Percentiles rank a stretch among this genome's conserved stretches.
phyloP scores from a whole-genome alignment of 2,888 invertebrate species.

The Adelognathus sp. region DNA sequence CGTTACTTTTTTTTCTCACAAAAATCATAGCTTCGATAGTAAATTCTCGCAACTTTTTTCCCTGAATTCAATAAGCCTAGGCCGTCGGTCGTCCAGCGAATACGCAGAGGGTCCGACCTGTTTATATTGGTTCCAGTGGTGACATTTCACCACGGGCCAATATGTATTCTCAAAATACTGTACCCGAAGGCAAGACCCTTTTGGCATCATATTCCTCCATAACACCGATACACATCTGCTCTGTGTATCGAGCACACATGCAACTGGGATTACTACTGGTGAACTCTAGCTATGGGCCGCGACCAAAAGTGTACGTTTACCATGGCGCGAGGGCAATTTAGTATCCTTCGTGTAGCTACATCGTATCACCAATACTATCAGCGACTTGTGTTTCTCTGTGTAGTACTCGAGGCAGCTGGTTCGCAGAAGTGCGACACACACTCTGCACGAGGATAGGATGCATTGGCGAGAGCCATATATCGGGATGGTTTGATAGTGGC shows the following conservation, averaged over 20 bases:
- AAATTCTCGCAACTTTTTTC: not conserved
- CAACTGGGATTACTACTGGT: not conserved
- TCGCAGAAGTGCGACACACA: constrained; percentile 11
- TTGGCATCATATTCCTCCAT: constrained; percentile 1
- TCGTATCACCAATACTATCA: constrained; percentile 1
- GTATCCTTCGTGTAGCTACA: constrained; percentile 33
- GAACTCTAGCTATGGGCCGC: not conserved
- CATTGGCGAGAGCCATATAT: constrained; percentile 26
- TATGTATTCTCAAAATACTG: constrained; percentile 61
- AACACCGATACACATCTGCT: not conserved
- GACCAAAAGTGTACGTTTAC: not conserved
- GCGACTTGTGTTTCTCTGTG: constrained; percentile 6
- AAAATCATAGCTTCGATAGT: not conserved
- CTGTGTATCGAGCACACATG: not conserved
- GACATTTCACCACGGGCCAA: not conserved
- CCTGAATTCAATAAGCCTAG: not conserved
- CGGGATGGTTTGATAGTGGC: constrained; percentile 12
- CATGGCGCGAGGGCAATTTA: constrained; percentile 28
- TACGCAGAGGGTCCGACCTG: not conserved
- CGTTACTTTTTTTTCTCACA: not conserved
- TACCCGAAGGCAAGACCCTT: constrained; percentile 35
- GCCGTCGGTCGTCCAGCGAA: not conserved
- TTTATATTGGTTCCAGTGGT: not conserved
- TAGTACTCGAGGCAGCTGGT: constrained; percentile 39
- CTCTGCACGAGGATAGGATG: constrained; percentile 20